Evolutionary conservation across 2,888 invertebrate species (phyloP), one percentile per base, ranked within the genome.

Genomic region (Brassicogethes aeneus): DNA sequence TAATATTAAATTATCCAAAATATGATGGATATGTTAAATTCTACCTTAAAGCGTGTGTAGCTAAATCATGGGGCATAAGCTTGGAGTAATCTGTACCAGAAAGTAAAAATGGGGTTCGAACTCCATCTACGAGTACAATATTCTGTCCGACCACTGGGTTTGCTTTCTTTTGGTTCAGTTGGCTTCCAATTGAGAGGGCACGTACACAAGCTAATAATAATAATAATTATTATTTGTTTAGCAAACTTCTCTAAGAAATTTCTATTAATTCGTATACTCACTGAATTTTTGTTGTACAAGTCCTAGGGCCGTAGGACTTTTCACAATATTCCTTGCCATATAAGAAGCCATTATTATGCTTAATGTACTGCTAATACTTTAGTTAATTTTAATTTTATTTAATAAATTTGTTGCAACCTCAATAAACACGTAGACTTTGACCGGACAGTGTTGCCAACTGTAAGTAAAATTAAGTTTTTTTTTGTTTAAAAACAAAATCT

Each of bases 61-160:
- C 93, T 42, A 99, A 75, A 65, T 99, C 95, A 66, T 97, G 91
- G 0, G 97, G 91, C 91, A 96, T 93, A 61, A 99, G 72, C 64
- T 87, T 89, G 44, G 88, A 79, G 66, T 95, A 99, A 56, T 85
- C 80, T 0, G 96, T 96, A 43, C 95, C 94, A 13, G 96, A 93
- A 47, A 84, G 68, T 34, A 95, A 75, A 71, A 99, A 99, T 1
- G 99, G 99, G 2, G 95, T 97, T 34, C 99, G 77, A 16, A 95
- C 91, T 39, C 93, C 96, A 69, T 97, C 96, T n/a, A 97, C 87
- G 42, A 94, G 77, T 14, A 97, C 95, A 54, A 96, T 83, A 76
- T 95, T 89, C 64, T 85, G 82, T 42, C 82, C 82, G 0, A 76
- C 77, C 56, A 73, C 74, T 55, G 80, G 78, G 2, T 72, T 68